These are phyloP conservation scores for Rhyacophila brunnea DNA, from an alignment of 1,140 invertebrate genomes.

Conservation along the genomic window DNA sequence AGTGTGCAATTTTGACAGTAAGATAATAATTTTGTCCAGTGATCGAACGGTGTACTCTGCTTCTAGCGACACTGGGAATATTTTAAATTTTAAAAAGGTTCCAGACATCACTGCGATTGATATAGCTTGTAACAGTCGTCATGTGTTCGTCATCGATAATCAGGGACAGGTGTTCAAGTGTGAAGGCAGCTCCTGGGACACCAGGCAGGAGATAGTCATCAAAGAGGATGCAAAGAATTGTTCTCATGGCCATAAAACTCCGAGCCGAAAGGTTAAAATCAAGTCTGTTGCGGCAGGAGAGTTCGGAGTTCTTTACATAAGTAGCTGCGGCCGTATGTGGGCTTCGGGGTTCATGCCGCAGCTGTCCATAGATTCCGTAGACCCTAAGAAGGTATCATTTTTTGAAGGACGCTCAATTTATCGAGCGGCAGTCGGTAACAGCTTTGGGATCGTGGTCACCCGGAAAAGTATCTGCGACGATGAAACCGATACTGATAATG, in stretches of 20 bases:
- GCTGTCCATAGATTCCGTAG: slow-evolving; percentile 60
- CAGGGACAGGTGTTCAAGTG: slow-evolving; percentile 62
- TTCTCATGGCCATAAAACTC: slow-evolving; percentile 62
- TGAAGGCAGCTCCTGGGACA: slow-evolving; percentile 52
- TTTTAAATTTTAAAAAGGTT: slow-evolving; percentile 45
- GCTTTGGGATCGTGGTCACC: slow-evolving; percentile 69
- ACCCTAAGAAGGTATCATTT: slow-evolving; percentile 65
- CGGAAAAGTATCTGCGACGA: slow-evolving; percentile 56
- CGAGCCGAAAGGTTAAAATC: slow-evolving; percentile 61
- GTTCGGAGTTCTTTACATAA: slow-evolving; percentile 63
- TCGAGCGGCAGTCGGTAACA: slow-evolving; percentile 62
- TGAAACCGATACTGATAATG: slow-evolving; percentile 63
- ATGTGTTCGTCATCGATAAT: slow-evolving; percentile 62
- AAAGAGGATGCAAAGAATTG: slow-evolving; percentile 64
- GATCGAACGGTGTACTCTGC: slow-evolving; percentile 50
- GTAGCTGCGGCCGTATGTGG: slow-evolving; percentile 71
- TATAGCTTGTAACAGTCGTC: slow-evolving; percentile 59
- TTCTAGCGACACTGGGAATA: slow-evolving; percentile 39
- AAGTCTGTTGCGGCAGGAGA: slow-evolving; percentile 61
- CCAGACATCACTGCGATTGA: slow-evolving; percentile 55
- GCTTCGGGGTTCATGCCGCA: slow-evolving; percentile 70
- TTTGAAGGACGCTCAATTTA: slow-evolving; percentile 66
- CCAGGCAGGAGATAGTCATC: slow-evolving; percentile 61
- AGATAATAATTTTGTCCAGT: slow-evolving; percentile 48
- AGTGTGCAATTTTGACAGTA: slow-evolving; percentile 43